Conservation (phyloP, 2,113 vertebrate genomes). For the Scartelaos histophorus region DNA sequence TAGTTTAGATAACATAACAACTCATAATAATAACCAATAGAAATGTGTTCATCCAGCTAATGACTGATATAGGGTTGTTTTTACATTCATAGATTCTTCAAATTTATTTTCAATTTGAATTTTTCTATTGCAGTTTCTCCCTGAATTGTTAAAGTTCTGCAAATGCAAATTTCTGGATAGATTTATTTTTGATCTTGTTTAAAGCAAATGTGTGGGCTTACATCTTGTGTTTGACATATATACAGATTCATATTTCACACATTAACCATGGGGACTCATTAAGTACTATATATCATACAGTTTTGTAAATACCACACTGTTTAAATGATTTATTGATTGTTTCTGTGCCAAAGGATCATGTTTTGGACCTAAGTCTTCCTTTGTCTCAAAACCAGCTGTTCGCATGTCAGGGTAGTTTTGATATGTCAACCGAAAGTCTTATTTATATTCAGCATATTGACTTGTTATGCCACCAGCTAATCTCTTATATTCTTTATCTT, state of each 20-base stretch:
- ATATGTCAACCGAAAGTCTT: not conserved
- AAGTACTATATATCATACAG: not conserved
- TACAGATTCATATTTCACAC: not conserved
- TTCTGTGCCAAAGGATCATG: constrained; percentile 13
- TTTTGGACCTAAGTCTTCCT: constrained; percentile 9
- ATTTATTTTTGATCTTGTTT: not conserved
- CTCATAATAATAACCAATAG: too few relatives aligned
- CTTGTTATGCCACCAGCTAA: not conserved
- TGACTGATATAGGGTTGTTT: not conserved
- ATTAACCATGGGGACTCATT: not conserved
- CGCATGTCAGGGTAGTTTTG: constrained; percentile 6
- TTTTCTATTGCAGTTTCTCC: not conserved
- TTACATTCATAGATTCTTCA: not conserved
- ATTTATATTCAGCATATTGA: constrained; percentile 4
- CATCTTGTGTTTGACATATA: not conserved
- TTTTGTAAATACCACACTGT: constrained; percentile 1
- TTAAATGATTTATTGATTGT: not conserved
- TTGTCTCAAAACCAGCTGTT: constrained; percentile 8
- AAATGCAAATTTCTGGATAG: not conserved
- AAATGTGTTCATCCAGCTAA: too few relatives aligned
- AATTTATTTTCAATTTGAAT: not conserved
- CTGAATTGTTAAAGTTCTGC: not conserved
- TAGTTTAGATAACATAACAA: not conserved
- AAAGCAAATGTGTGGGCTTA: not conserved
- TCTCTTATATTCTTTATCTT: not conserved